Evolutionary conservation across 2,797 vertebrate genomes (phyloP), one percentile per base, ranked within the genome.

Genomic region (Euphonia xanthogaster): DNA sequence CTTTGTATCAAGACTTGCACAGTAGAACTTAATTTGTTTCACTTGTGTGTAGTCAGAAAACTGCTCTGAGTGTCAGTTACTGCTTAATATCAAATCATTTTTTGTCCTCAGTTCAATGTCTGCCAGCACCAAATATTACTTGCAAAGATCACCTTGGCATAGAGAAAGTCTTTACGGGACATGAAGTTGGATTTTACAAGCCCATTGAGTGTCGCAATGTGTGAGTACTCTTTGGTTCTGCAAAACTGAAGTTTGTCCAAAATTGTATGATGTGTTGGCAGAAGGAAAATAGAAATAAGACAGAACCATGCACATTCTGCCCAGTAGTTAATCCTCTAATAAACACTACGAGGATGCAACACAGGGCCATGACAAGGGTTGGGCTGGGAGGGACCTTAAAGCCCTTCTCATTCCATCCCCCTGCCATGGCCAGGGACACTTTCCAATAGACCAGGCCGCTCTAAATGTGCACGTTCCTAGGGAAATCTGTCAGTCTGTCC

Each of bases 61-160:
- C 45, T 2, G 7, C 27, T 35, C 10, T 28, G 54, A 33, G 75
- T n/a, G 44, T 63, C 2, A 9, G 27, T 83, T 88, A 31, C 65
- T 23, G 8, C 55, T 86, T 54, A 62, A 84, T 63, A 77, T 66
- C 16, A 75, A 50, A 22, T 73, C 7, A 9, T 51, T 68, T 78
- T 96, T 39, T 94, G 42, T 86, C 90, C 96, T 91, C 95, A 99
- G 98, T 98, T 97, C 97, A 97, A 1, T 99, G 99, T 97, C 97
- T 98, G 76, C 99, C 99, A 83, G 99, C 99, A 94, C 99, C 99
- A 51, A 99, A 99, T 95, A 98, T 99, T 97, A 99, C 97, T 96
- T 99, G 99, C 95, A 98, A 96, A 75, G 97, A 99, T 88, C 95
- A 97, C 62, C 98, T 98, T 53, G 99, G 99, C 47, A 98, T 98